Base-by-base conservation (phyloP, 2,113 vertebrate species). In the Bambusicola thoracicus region DNA sequence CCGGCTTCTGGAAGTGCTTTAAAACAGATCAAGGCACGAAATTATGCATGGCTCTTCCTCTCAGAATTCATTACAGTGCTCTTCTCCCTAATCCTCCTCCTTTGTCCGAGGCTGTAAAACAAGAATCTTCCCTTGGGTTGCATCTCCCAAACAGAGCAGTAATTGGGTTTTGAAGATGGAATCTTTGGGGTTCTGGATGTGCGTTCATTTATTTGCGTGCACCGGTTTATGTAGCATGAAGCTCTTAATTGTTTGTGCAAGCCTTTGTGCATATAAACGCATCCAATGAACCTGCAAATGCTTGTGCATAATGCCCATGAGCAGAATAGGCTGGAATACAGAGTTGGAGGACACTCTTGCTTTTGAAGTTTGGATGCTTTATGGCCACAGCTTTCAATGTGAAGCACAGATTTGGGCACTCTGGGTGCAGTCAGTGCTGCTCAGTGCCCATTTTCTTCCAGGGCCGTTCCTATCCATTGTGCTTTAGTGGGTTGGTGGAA, bases 1-100 rank as follows among this genome's bases (percentile, higher is more conserved):
- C 63, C 20, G 49, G 16, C 51, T 91, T 90, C 85, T 93, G 90
- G 85, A 94, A 95, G 66, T 56, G 85, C 85, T 93, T 91, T 91
- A 87, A 81, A 94, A 62, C 43, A 44, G n/a, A 88, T 88, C 53
- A 65, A 72, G 68, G 20, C n/a, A 24, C 25, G 62, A n/a, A 78
- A 2, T 66, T 65, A 59, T 6, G 0, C 36, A 34, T 4, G 8
- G 29, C 25, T 91, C 49, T 80, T 77, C 80, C 56, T 94, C 81
- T 85, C 61, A 21, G 51, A 94, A 32, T 56, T 77, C 44, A 9
- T 68, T 76, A 43, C 56, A 62, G 61, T n/a, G 0, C 51, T 90
- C 36, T 18, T 63, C 77, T 84, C 32, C 49, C 51, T 43, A 3
- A 1, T 81, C 44, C 90, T 44, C 86, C 67, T 89, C 81, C 77